Percentiles rank a stretch among this genome's conserved stretches.
Conservation (phyloP, 2,113 vertebrate genomes). For the Thalassarche chlororhynchos region DNA sequence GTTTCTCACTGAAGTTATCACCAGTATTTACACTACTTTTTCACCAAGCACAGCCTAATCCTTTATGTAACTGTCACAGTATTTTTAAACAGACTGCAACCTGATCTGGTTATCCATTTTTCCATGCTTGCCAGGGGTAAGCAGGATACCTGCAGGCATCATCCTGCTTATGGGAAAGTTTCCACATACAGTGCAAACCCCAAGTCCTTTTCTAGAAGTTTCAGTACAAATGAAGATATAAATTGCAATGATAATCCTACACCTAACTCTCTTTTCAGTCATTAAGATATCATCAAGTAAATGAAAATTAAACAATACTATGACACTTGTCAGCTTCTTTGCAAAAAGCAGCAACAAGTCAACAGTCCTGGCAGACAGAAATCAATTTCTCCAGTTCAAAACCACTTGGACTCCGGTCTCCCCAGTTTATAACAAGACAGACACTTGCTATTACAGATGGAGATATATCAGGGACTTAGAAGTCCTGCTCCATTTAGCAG, state of each 20-base stretch:
- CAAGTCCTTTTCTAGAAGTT: background rate
- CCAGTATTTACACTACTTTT: background rate
- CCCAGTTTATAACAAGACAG: background rate
- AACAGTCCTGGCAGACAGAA: background rate
- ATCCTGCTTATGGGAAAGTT: background rate
- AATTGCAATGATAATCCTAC: background rate
- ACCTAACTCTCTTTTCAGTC: background rate
- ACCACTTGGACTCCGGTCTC: background rate
- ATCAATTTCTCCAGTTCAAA: background rate
- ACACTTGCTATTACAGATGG: background rate
- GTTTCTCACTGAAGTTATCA: background rate
- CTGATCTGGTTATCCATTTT: conserved; percentile 18
- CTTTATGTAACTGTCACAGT: conserved; percentile 36
- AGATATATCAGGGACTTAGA: background rate
- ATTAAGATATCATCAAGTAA: background rate
- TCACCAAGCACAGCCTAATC: background rate
- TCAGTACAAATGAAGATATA: background rate
- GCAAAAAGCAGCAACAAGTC: background rate
- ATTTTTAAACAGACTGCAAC: conserved; percentile 64
- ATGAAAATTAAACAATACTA: background rate
- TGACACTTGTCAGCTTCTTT: background rate
- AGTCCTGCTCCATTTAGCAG: background rate
- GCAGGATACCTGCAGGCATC: conserved; percentile 9
- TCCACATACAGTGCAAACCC: background rate
- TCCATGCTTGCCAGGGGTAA: background rate